Evolutionary conservation across 2,888 invertebrate species (phyloP), one percentile per base, ranked within the genome.

Genomic region (Scaeva pyrastri): DNA sequence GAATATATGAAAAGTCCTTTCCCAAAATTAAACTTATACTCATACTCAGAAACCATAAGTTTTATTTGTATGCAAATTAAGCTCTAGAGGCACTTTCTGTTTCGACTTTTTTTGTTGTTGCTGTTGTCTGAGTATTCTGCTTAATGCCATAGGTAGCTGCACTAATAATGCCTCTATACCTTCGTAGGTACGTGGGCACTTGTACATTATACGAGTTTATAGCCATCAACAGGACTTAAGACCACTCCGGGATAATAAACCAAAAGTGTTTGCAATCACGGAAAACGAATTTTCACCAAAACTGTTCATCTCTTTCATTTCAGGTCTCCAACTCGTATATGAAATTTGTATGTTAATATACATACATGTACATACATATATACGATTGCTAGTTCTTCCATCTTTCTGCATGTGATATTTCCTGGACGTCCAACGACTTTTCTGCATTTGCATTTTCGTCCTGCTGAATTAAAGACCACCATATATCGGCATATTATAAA

Each of bases 391-490:
- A 14, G 21, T 66, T 31, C 43, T 39, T 26, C 2, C 12, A 70
- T 21, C 48, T 14, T 4, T 48, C 16, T 56, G 58, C 74, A 64
- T 71, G 70, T 78, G 71, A 64, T 66, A 66, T 74, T 74, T 74
- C 72, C 76, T 68, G 72, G 43, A 62, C 62, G 73, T 71, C 58
- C 31, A 8, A 50, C 39, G 36, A 64, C 41, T 72, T 79, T 80
- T 76, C 74, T 77, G 50, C 76, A 81, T 81, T 81, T 81, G 81
- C 76, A 81, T 81, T 76, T 85, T 73, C 70, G 70, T 75, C 76
- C 39, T 50, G 31, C 19, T 31, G 19, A 72, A 74, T 83, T 36
- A 19, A 64, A 45, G 4, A 48, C 58, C 64, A 23, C 21, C 12
- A 26, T 14, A 55, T 62, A 72, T 72, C 56, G 58, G 56, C 73